Evolutionary conservation across 2,888 invertebrate genomes (phyloP), one percentile per base, ranked within the genome.

Genomic region (Hanleya hanleyi): DNA sequence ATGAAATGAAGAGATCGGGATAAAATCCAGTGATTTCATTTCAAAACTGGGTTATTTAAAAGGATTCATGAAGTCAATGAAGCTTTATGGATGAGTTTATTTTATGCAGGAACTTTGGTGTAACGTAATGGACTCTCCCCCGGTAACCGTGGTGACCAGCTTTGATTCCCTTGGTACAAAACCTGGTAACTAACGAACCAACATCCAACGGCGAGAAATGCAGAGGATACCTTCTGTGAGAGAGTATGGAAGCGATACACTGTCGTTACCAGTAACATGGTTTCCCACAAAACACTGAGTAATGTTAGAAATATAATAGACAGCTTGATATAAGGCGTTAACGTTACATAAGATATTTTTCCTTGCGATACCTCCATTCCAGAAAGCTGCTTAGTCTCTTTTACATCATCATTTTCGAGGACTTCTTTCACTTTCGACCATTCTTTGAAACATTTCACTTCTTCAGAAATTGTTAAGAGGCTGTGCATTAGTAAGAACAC

Each of bases 401-500:
- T 64, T 66, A 87, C 57, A 76, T 85, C 83, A 71, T 84, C 86
- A 66, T 94, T 93, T 88, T 84, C 80, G 9, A 86, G 74, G 12
- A 37, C n/a, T 6, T 35, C 15, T 26, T 37, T 64, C 49, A 97
- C 96, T 76, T 94, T 93, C 89, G 96, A 96, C 98, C 98, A 98
- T 70, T 96, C 96, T 82, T 95, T 92, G 72, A 98, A 95, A 18
- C 95, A 94, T 85, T 94, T 93, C 0, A 96, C 95, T 92, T 99
- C 99, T 92, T 99, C 99, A 22, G 96, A 95, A 78, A 99, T 93
- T 68, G 98, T 93, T 79, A 99, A 92, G 87, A 96, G 95, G 71
- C 97, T 96, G 92, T 98, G 97, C 76, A 99, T 95, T 41, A 99
- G 93, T 76, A 99, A 95, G 90, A 99, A 99, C 64, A 96, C 95